Base-by-base conservation (phyloP, 2,113 vertebrate genomes). In the Sander lucioperca region DNA sequence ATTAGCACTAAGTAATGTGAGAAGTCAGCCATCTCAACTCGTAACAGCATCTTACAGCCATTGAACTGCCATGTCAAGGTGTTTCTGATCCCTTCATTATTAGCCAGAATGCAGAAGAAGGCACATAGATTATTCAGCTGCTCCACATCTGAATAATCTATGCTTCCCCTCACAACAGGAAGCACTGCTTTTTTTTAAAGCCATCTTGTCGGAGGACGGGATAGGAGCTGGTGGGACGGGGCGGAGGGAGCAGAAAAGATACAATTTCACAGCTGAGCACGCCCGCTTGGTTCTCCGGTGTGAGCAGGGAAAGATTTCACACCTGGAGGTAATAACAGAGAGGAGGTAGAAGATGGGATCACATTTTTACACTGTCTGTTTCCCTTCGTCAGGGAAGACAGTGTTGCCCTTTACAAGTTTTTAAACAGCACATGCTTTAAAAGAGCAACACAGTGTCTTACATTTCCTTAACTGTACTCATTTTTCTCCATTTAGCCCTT, bases 251-350 rank as follows among this genome's bases (percentile, higher is more conserved):
- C 74, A 83, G 89, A 90, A 83, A 91, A 93, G 78, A 92, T 83
- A 93, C 89, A 92, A 94, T 94, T 94, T 95, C 94, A 94, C 94
- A 94, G 95, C 88, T 87, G 92, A 94, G 81, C 90, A 86, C 89
- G 70, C 90, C 81, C 57, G 88, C 84, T 86, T 85, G 89, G 82
- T 81, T 91, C 84, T 79, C 85, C 73, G n/a, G 82, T 10, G 27
- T 77, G 73, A 89, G 83, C 77, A 11, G 56, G 79, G 80, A 80
- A 80, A 84, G 89, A 91, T 93, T 93, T 94, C 90, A 93, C 92
- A 93, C 86, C 91, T 90, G 89, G 89, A 93, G 88, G 88, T 93
- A 92, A 91, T 91, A 91, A 90, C 76, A 82, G 77, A 85, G 85
- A 39, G 43, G 75, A 82, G 77, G 86, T 51, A 83, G 86, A 76